Evolutionary conservation across 2,797 vertebrate genomes (phyloP).

Genomic region (Chloroceryle inda): DNA sequence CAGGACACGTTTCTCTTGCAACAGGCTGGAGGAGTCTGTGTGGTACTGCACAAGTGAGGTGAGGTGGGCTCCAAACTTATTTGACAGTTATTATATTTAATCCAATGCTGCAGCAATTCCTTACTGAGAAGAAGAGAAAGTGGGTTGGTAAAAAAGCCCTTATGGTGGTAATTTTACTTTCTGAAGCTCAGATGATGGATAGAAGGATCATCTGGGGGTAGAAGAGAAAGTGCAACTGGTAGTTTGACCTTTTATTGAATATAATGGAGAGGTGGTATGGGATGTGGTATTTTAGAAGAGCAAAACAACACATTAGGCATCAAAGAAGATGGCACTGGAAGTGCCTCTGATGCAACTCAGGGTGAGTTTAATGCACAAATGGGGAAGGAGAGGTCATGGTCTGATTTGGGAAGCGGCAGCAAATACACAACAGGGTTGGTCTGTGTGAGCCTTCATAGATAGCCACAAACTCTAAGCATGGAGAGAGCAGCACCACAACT

Average conservation of each 20-base stretch:
- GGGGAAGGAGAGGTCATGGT: neutral
- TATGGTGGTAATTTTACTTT: neutral
- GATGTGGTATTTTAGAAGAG: neutral
- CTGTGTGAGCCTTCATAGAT: neutral
- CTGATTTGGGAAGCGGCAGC: neutral
- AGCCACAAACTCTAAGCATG: neutral
- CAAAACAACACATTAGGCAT: neutral
- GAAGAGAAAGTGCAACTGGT: neutral
- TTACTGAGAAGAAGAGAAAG: neutral
- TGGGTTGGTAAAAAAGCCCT: neutral
- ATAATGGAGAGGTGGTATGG: neutral
- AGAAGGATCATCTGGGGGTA: neutral
- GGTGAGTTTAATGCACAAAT: neutral
- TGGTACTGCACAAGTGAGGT: rapidly evolving
- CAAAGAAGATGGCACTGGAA: neutral
- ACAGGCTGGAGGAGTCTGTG: neutral
- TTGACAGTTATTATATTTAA: neutral
- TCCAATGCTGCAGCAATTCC: neutral
- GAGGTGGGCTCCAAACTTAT: neutral
- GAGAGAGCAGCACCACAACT: neutral
- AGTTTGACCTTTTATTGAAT: neutral
- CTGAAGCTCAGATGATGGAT: neutral
- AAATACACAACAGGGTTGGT: neutral
- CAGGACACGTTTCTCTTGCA: neutral
- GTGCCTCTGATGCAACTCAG: neutral